These are phyloP conservation scores for Apaloderma vittatum DNA, from an alignment of 2,113 vertebrate genomes.

Conservation along the genomic window DNA sequence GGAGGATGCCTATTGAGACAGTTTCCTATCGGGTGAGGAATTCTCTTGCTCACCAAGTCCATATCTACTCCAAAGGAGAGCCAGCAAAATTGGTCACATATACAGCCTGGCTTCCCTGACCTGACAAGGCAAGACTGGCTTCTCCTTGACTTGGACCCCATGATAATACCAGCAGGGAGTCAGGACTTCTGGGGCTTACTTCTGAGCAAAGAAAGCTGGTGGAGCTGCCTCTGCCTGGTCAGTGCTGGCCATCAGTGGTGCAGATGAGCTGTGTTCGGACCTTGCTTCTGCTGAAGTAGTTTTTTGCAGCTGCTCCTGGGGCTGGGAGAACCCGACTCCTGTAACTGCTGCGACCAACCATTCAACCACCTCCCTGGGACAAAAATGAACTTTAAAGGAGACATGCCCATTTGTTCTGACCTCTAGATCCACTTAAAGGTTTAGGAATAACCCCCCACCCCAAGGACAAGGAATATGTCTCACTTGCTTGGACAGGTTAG, in stretches of 20 bases:
- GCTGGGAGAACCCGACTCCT: slow-evolving; percentile 15
- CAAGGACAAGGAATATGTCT: not conserved
- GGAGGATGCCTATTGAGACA: not conserved
- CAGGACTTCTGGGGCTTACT: slow-evolving; percentile 43
- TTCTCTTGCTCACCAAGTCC: not conserved
- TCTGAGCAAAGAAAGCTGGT: slow-evolving; percentile 19
- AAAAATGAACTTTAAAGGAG: not conserved
- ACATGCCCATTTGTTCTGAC: not conserved
- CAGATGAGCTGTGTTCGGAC: not conserved
- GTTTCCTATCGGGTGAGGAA: not conserved
- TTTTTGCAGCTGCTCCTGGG: not conserved
- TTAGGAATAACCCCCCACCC: not conserved
- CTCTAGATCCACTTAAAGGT: not conserved
- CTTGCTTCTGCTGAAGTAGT: not conserved
- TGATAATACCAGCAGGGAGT: not conserved
- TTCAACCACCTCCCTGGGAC: slow-evolving; percentile 86
- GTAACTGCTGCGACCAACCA: slow-evolving; percentile 87
- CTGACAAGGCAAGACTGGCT: not conserved
- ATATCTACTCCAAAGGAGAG: not conserved
- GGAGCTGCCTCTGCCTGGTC: not conserved
- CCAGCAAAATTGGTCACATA: not conserved
- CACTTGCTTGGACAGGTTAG: not conserved
- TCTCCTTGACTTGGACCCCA: not conserved
- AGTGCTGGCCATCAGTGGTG: not conserved
- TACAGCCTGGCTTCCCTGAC: not conserved